phyloP scores from a whole-genome alignment of 2,888 invertebrate species.

The Vandiemenella viatica region DNA sequence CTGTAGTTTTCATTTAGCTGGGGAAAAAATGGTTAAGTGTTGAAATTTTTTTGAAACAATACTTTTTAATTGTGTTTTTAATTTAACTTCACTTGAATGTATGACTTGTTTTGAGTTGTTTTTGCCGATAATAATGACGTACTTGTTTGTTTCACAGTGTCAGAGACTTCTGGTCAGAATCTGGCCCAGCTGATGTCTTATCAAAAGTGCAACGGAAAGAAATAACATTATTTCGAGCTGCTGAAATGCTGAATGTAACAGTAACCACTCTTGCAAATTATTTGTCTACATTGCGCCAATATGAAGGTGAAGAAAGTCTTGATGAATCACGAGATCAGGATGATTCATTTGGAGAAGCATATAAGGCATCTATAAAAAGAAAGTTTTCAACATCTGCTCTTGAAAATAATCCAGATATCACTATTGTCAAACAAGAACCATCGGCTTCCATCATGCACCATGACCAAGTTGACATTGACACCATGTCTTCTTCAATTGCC shows the following conservation, averaged over 20 bases:
- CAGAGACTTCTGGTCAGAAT: constrained; percentile 63
- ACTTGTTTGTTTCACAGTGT: constrained; percentile 32
- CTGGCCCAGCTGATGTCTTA: constrained; percentile 57
- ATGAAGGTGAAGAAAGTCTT: constrained; percentile 19
- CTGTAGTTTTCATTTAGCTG: too few species aligned
- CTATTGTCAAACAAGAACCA: constrained; percentile 42
- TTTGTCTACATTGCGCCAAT: constrained; percentile 37
- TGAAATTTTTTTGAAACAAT: too few species aligned
- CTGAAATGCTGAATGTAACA: constrained; percentile 59
- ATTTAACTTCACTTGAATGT: not conserved
- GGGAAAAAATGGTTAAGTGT: too few species aligned
- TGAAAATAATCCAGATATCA: constrained; percentile 42
- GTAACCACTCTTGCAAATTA: constrained; percentile 60
- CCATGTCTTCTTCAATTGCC: constrained; percentile 7
- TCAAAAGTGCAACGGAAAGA: constrained; percentile 56
- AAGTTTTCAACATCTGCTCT: constrained; percentile 28
- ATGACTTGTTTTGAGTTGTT: constrained; percentile 3
- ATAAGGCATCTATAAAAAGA: constrained; percentile 18
- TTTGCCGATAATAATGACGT: too few species aligned
- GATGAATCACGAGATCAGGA: constrained; percentile 17
- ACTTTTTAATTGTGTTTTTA: not conserved
- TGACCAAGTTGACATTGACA: constrained; percentile 6
- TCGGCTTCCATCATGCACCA: constrained; percentile 16
- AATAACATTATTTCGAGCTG: constrained; percentile 54
- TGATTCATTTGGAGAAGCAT: constrained; percentile 28